Evolutionary conservation across 2,797 vertebrate species (phyloP).

Genomic region (Neomorphus geoffroyi): DNA sequence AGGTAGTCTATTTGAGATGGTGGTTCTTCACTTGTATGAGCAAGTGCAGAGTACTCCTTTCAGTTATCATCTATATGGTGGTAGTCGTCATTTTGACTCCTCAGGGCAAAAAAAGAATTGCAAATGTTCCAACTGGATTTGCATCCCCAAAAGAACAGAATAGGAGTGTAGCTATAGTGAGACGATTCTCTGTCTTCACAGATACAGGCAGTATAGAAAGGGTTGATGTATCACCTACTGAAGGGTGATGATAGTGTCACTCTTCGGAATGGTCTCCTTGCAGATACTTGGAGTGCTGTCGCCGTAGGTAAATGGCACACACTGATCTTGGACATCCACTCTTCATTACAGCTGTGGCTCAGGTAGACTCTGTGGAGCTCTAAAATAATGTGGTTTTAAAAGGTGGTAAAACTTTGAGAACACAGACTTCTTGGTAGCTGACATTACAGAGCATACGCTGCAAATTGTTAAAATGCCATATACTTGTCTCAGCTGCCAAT

Average conservation of each 20-base stretch:
- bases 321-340: not conserved
- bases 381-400: not conserved
- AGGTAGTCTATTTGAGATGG: not conserved
- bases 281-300: not conserved
- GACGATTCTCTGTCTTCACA: not conserved
- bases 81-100: not conserved
- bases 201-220: not conserved
- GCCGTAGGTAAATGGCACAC: not conserved
- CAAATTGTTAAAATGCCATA: not conserved
- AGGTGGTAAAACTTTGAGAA: not conserved
- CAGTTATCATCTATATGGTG: not conserved
- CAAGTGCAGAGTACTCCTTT: not conserved
- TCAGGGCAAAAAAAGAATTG: not conserved
- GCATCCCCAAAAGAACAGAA: not conserved
- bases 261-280: not conserved
- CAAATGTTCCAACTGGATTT: not conserved
- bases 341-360: not conserved
- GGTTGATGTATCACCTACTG: not conserved
- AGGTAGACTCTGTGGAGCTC: not conserved
- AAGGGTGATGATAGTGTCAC: not conserved
- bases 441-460: not conserved
- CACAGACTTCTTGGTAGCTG: not conserved
- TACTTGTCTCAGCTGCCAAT: not conserved
- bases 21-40: not conserved
- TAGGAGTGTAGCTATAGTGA: not conserved